Evolutionary conservation across 2,888 invertebrate species (phyloP).

Genomic region (Lapara coniferarum): DNA sequence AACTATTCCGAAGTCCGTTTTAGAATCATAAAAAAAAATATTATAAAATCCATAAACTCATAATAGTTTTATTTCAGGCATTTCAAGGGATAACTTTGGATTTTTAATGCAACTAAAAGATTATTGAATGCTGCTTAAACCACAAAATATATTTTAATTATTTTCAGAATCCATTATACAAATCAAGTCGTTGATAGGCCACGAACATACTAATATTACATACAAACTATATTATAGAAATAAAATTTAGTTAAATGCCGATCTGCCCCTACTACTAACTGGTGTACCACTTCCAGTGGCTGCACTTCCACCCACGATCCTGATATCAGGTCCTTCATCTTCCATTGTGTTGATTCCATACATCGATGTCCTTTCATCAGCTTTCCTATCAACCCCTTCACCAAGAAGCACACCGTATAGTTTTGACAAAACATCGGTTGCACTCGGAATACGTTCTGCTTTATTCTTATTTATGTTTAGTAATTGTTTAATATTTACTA

Average conservation of each 20-base stretch:
- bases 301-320: slow-evolving; percentile 68
- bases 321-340: slow-evolving; percentile 47
- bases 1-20: too few species aligned
- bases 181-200: slow-evolving; percentile 37
- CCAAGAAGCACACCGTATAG: background rate
- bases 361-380: background rate
- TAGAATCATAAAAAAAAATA: too few species aligned
- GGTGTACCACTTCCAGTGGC: slow-evolving; percentile 70
- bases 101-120: background rate
- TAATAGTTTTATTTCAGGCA: too few species aligned
- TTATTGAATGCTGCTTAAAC: background rate
- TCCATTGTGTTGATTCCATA: background rate
- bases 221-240: background rate
- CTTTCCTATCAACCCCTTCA: background rate
- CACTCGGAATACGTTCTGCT: background rate
- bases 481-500: background rate
- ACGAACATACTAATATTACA: background rate
- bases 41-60: too few species aligned
- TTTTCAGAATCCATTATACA: slow-evolving; percentile 17
- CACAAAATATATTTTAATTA: slow-evolving; percentile 1
- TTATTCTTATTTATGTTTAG: background rate
- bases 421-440: background rate
- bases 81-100: too few species aligned
- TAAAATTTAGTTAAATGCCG: slow-evolving; percentile 35
- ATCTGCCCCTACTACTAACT: slow-evolving; percentile 61